Percentiles rank a stretch among this genome's conserved stretches.
Evolutionary conservation across 2,113 vertebrate genomes (phyloP).

Genomic region (Conger conger): DNA sequence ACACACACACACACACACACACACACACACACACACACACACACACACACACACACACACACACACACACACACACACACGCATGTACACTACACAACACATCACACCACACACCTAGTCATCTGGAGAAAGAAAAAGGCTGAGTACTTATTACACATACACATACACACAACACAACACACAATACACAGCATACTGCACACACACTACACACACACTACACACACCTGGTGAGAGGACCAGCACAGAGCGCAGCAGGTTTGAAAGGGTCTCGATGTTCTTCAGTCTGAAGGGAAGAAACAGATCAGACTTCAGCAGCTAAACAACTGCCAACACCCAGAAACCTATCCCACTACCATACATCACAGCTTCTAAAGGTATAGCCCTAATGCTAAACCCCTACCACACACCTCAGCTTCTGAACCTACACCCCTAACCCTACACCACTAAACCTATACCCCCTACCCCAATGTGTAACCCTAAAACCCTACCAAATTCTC

Average conservation of each 20-base stretch:
- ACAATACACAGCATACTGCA: neutral
- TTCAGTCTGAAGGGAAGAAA: conserved; percentile 68
- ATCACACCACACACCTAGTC: neutral
- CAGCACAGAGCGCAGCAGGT: conserved; percentile 82
- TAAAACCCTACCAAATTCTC: too few species aligned
- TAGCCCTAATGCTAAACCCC: too few species aligned
- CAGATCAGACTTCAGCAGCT: neutral
- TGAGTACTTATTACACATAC: neutral
- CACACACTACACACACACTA: conserved; percentile 24
- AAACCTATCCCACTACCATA: neutral
- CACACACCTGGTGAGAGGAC: conserved; percentile 74
- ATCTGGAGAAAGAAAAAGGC: neutral
- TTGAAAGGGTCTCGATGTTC: conserved; percentile 86
- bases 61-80: conserved; percentile 20
- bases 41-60: neutral
- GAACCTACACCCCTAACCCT: too few species aligned
- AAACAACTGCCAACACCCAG: neutral
- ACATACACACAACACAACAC: conserved; percentile 13
- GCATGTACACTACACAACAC: conserved; percentile 7
- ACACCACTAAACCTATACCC: too few species aligned
- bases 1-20: neutral
- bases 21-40: conserved; percentile 1
- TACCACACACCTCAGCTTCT: too few species aligned
- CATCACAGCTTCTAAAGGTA: too few species aligned
- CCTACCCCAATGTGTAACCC: too few species aligned